These are phyloP conservation scores for Aradophagus sp. DNA, from an alignment of 1,140 invertebrate species.

Conservation along the genomic window DNA sequence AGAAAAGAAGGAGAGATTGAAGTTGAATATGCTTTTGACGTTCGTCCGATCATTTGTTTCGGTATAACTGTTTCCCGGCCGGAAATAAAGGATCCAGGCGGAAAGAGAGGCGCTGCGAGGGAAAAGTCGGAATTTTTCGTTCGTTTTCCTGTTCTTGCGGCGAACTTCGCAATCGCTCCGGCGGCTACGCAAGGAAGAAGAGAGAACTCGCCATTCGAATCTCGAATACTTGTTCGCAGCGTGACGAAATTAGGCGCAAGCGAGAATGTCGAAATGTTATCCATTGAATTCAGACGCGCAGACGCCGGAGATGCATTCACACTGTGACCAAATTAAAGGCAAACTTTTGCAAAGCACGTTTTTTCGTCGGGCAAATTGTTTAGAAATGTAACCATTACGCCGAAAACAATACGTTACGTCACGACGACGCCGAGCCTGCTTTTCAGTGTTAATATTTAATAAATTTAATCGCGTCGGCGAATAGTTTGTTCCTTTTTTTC, in stretches of 20 bases:
- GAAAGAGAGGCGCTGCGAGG: too few relatives aligned
- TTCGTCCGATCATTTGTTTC: too few relatives aligned
- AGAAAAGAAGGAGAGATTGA: too few relatives aligned
- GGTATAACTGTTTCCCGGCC: too few relatives aligned
- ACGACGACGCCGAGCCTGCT: neutral
- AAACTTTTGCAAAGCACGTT: conserved; percentile 43
- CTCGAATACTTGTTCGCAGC: conserved; percentile 48
- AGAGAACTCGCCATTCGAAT: conserved; percentile 48
- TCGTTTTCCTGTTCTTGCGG: conserved; percentile 40
- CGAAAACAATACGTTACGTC: conserved; percentile 35
- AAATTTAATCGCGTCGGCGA: neutral
- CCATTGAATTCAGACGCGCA: conserved; percentile 53
- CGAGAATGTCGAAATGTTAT: conserved; percentile 54
- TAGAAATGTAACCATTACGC: conserved; percentile 38
- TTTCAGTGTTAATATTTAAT: conserved; percentile 13
- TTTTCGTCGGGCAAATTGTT: conserved; percentile 34
- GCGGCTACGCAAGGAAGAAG: conserved; percentile 46
- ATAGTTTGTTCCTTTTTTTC: neutral
- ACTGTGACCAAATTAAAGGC: conserved; percentile 50
- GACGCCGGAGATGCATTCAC: conserved; percentile 51
- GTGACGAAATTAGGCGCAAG: conserved; percentile 55
- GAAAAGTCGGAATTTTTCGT: conserved; percentile 48
- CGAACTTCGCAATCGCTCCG: conserved; percentile 44
- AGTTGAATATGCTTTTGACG: too few relatives aligned
- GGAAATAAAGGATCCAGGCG: too few relatives aligned